phyloP scores from a whole-genome alignment of 2,113 vertebrate species.

The Hippocampus abdominalis region DNA sequence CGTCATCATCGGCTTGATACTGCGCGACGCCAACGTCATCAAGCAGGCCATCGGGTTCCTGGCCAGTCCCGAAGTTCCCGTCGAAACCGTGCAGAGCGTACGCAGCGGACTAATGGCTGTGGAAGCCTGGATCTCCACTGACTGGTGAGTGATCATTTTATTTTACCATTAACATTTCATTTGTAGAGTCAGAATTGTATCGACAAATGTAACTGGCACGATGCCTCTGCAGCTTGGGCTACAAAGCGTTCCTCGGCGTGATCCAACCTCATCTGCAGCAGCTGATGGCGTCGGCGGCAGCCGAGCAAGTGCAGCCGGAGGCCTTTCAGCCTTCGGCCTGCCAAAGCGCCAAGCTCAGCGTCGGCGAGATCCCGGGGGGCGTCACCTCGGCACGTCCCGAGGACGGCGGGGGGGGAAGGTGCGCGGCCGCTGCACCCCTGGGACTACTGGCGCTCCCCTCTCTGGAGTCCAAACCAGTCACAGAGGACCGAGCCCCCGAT shows the following conservation, averaged over 20 bases:
- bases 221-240: conserved; percentile 80
- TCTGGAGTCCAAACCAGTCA: conserved; percentile 61
- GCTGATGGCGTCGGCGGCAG: conserved; percentile 68
- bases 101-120: conserved; percentile 82
- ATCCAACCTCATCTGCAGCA: conserved; percentile 92
- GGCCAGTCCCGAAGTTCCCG: conserved; percentile 83
- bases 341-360: conserved; percentile 74
- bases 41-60: conserved; percentile 84
- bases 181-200: too few relatives aligned
- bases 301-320: conserved; percentile 84
- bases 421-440: conserved; percentile 56
- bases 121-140: conserved; percentile 85
- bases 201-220: too few relatives aligned
- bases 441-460: conserved; percentile 70
- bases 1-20: conserved; percentile 86
- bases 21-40: conserved; percentile 85
- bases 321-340: conserved; percentile 80
- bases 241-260: conserved; percentile 92
- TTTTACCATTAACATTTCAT: neutral
- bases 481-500: conserved; percentile 76
- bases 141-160: conserved; percentile 77
- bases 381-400: conserved; percentile 72
- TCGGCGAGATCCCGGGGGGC: conserved; percentile 58
- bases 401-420: conserved; percentile 69
- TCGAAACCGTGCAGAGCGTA: conserved; percentile 84